These are phyloP conservation scores for Choloepus didactylus DNA, from an alignment of 2,797 vertebrate species.

Conservation along the genomic window DNA sequence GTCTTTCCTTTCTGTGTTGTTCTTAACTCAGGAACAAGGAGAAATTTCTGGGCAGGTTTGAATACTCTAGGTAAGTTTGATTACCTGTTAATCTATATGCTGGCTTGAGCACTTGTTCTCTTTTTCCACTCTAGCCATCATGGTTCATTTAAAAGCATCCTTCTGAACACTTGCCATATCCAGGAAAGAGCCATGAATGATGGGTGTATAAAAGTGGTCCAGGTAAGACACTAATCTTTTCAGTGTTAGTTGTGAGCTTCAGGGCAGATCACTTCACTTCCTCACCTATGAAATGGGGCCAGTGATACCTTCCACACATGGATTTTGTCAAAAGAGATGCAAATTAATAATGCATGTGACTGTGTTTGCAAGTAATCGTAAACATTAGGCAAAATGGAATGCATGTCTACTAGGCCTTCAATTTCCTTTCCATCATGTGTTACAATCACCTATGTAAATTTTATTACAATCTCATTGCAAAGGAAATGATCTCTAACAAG, in stretches of 20 bases:
- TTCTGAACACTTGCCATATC: not conserved
- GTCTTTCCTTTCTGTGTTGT: not conserved
- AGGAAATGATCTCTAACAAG: not conserved
- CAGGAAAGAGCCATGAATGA: not conserved
- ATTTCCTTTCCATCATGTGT: not conserved
- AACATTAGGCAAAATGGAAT: not conserved
- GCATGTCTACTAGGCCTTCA: not conserved
- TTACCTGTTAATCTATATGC: not conserved
- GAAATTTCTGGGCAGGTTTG: not conserved
- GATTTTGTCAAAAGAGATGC: not conserved
- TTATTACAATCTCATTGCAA: not conserved
- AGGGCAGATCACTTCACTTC: not conserved
- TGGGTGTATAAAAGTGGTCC: not conserved
- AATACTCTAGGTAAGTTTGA: not conserved
- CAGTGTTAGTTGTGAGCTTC: not conserved
- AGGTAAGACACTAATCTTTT: not conserved
- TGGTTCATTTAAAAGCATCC: not conserved
- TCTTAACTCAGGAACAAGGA: not conserved
- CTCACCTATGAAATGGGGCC: not conserved
- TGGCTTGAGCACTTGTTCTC: not conserved
- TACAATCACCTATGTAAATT: not conserved
- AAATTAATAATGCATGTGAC: not conserved
- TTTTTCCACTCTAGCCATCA: not conserved
- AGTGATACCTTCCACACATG: not conserved
- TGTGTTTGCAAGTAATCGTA: not conserved